A percentile compares a stretch with the other conserved stretches of the same genome.
Conservation (phyloP, 2,888 invertebrate genomes). For the Pyrrhosoma nymphula region DNA sequence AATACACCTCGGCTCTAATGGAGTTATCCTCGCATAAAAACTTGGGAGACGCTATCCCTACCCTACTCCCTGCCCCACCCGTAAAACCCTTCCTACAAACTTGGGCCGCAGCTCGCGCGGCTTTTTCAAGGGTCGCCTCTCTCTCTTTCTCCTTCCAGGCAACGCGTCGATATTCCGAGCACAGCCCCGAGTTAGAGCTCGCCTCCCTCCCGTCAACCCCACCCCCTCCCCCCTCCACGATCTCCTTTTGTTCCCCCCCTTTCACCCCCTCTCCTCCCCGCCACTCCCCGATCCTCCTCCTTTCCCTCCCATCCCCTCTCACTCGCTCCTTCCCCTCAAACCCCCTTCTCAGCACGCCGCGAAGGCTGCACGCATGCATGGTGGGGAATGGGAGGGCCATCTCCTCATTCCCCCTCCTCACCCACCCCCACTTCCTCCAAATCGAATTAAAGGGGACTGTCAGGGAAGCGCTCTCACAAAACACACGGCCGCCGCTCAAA, state of each 20-base stretch:
- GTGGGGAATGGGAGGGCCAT: background rate
- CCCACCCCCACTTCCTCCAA: background rate
- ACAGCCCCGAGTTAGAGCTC: background rate
- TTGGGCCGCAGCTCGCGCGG: background rate
- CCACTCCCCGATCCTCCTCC: background rate
- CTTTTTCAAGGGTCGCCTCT: background rate
- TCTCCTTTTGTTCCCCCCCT: background rate
- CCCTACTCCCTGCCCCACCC: background rate
- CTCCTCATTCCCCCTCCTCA: background rate
- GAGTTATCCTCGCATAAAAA: background rate
- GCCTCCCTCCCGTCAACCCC: background rate
- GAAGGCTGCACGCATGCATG: background rate
- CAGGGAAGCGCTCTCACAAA: background rate
- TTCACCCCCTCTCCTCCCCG: background rate
- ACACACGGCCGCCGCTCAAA: background rate
- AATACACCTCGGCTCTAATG: background rate
- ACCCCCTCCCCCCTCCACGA: background rate
- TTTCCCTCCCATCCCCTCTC: too few relatives aligned
- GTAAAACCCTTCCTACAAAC: background rate
- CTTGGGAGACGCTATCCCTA: background rate
- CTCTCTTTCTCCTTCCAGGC: background rate
- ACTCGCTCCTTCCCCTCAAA: too few relatives aligned
- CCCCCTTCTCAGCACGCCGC: background rate
- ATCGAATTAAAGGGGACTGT: background rate
- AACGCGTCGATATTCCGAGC: conserved; percentile 17